phyloP scores from a whole-genome alignment of 2,888 invertebrate species.

The Flexamia atlantica region DNA sequence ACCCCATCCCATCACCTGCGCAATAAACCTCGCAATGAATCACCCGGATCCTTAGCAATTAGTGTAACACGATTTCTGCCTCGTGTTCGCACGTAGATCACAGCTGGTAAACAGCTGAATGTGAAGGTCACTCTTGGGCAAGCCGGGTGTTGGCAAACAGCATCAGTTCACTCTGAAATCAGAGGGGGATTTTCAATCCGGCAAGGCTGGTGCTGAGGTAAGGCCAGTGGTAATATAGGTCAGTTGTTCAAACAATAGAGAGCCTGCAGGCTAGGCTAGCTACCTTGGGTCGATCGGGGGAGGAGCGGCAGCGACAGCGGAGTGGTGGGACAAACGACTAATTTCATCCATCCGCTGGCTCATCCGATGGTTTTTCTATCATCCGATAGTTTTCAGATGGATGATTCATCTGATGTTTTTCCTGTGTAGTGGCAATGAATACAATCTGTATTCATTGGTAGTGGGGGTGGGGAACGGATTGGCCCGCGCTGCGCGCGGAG shows the following conservation, averaged over 20 bases:
- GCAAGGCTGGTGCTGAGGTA: slow-evolving; percentile 33
- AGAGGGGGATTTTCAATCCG: slow-evolving; percentile 27
- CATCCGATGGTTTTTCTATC: too few relatives aligned
- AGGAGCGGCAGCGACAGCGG: not conserved
- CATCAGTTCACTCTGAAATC: not conserved
- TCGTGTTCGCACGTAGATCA: slow-evolving; percentile 11
- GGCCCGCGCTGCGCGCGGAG: too few relatives aligned
- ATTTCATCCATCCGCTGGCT: too few relatives aligned
- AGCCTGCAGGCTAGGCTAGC: slow-evolving; percentile 4
- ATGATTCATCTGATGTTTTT: too few relatives aligned
- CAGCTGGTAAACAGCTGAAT: not conserved
- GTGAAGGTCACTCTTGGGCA: slow-evolving; percentile 26
- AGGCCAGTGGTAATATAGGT: slow-evolving; percentile 51
- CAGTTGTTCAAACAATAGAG: slow-evolving; percentile 47
- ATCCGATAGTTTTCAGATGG: too few relatives aligned
- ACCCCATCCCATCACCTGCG: not conserved
- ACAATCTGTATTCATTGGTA: too few relatives aligned
- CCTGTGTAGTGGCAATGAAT: too few relatives aligned
- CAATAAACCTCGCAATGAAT: not conserved
- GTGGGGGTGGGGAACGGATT: too few relatives aligned
- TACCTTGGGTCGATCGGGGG: not conserved
- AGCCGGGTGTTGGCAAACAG: slow-evolving; percentile 10
- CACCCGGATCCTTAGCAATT: not conserved
- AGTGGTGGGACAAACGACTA: too few relatives aligned
- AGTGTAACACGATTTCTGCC: not conserved